These are phyloP conservation scores for Andrena praecox DNA, from an alignment of 2,888 invertebrate species.

Conservation along the genomic window DNA sequence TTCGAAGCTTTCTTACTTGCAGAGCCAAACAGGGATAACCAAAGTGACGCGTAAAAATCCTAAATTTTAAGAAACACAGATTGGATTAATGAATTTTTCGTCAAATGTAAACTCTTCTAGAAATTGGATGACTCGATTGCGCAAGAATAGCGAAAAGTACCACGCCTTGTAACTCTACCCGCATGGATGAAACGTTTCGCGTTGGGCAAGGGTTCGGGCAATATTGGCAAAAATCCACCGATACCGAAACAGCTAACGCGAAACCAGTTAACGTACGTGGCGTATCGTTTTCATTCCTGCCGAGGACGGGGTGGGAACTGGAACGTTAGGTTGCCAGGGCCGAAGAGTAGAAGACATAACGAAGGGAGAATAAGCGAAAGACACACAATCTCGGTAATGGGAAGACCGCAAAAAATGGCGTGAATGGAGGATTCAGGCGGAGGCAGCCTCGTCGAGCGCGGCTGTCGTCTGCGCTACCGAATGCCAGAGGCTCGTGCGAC, in stretches of 20 bases:
- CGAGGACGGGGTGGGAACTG: conserved; percentile 3
- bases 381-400: conserved; percentile 72
- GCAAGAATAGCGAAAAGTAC: too few species aligned
- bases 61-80: too few species aligned
- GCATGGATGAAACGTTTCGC: too few species aligned
- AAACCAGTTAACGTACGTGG: background rate
- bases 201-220: too few species aligned
- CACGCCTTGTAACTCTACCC: too few species aligned
- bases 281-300: background rate
- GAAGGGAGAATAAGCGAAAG: conserved; percentile 69
- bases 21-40: too few species aligned
- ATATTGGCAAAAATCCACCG: background rate
- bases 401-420: conserved; percentile 68
- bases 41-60: too few species aligned
- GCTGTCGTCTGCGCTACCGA: conserved; percentile 34
- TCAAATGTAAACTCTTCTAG: too few species aligned
- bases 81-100: too few species aligned
- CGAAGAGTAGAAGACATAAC: conserved; percentile 54
- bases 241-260: background rate
- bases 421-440: conserved; percentile 57
- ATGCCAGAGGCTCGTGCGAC: conserved; percentile 42
- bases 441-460: conserved; percentile 47
- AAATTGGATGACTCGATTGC: too few species aligned
- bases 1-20: background rate
- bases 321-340: conserved; percentile 63